phyloP scores from a whole-genome alignment of 2,797 vertebrate species.

The Limnodromus scolopaceus region DNA sequence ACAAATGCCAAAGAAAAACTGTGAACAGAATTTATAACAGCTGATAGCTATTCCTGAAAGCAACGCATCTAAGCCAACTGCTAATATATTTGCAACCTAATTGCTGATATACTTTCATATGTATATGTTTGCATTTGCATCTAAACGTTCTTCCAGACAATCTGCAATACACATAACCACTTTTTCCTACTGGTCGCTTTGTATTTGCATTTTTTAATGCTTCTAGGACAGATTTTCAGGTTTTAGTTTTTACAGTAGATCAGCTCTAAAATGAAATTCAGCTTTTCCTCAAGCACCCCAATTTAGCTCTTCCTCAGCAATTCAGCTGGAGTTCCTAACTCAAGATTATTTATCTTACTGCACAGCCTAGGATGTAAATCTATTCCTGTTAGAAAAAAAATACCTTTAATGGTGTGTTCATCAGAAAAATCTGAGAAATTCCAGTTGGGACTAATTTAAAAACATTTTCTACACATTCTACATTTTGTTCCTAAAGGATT shows the following conservation, averaged over 20 bases:
- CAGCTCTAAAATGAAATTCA: not conserved
- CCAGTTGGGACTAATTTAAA: not conserved
- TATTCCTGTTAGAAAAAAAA: not conserved
- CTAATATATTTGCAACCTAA: constrained; percentile 4
- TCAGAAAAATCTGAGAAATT: not conserved
- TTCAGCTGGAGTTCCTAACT: not conserved
- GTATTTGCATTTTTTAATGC: not conserved
- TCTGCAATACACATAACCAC: not conserved
- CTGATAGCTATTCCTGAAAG: not conserved
- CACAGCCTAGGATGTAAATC: not conserved
- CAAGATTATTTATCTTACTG: not conserved
- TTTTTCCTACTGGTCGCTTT: not conserved
- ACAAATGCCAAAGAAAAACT: constrained; percentile 6
- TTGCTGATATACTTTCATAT: not conserved
- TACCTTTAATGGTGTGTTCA: not conserved
- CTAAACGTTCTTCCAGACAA: not conserved
- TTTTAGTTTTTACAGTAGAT: not conserved
- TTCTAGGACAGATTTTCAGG: not conserved
- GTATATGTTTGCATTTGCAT: not conserved
- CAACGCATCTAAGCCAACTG: not conserved
- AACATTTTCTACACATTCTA: not conserved
- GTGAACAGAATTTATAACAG: constrained; percentile 34
- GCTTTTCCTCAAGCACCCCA: not conserved
- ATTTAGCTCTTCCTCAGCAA: not conserved
- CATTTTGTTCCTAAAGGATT: not conserved